Conservation (phyloP, 2,113 vertebrate species). For the Petrocephalus microphthalmus region DNA sequence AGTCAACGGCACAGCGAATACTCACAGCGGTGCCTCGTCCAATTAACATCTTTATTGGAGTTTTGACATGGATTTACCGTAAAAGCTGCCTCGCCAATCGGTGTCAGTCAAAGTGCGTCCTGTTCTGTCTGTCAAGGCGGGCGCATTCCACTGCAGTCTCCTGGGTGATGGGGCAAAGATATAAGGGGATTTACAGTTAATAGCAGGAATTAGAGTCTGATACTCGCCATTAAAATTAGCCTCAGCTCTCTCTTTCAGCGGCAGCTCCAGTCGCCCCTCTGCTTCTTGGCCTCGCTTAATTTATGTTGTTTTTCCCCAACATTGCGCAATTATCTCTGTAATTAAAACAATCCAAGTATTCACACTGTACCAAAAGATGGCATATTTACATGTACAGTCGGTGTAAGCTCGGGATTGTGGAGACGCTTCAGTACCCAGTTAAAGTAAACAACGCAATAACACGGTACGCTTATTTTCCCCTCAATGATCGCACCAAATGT, state of each 20-base stretch:
- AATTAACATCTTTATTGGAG: slow-evolving; percentile 8
- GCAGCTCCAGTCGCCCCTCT: background rate
- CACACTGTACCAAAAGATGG: background rate
- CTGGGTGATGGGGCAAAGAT: slow-evolving; percentile 22
- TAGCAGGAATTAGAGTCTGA: slow-evolving; percentile 46
- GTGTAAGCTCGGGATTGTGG: background rate
- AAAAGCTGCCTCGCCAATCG: background rate
- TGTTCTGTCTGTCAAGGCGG: slow-evolving; percentile 32
- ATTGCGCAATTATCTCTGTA: background rate
- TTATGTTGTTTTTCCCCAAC: background rate
- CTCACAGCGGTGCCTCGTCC: background rate
- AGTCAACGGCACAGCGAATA: background rate
- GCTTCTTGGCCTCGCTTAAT: background rate
- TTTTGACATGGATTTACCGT: background rate
- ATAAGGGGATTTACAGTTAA: slow-evolving; percentile 36
- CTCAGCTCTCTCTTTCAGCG: slow-evolving; percentile 3
- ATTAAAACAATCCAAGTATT: background rate
- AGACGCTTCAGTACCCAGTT: background rate
- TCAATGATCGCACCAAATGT: background rate
- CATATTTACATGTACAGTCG: background rate
- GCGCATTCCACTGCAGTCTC: slow-evolving; percentile 27
- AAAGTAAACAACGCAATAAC: background rate
- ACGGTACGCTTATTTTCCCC: background rate
- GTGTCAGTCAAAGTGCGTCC: slow-evolving; percentile 22
- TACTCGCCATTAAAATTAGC: slow-evolving; percentile 34